Evolutionary conservation across 1,140 invertebrate species (phyloP).

Genomic region (Cyrtorhinus lividipennis): DNA sequence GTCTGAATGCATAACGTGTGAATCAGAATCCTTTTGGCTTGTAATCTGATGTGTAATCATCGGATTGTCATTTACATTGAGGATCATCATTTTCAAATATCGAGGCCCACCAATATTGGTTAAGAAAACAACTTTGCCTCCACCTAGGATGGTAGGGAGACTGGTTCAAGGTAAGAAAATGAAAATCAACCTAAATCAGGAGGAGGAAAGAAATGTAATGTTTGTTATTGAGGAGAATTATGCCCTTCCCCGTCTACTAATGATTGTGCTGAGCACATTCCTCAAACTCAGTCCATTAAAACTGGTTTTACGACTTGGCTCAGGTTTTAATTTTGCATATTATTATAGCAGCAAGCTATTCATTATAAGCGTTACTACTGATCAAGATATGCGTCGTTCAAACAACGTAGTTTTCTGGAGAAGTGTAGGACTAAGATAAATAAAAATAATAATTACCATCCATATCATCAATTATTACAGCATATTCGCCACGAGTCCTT

Average conservation of each 20-base stretch:
- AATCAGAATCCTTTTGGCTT: background rate
- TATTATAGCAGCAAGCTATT: background rate
- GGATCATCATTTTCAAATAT: background rate
- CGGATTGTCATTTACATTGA: background rate
- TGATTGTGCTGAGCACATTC: background rate
- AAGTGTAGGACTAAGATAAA: too few species aligned
- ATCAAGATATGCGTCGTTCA: slow-evolving; percentile 5
- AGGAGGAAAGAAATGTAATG: too few species aligned
- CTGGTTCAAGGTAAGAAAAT: background rate
- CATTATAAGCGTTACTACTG: background rate
- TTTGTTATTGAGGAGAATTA: too few species aligned
- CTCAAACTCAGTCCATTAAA: background rate
- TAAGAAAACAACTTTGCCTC: background rate
- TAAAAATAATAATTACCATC: too few species aligned
- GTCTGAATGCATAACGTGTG: background rate
- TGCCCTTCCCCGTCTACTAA: background rate
- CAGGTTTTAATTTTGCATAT: background rate
- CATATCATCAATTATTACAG: background rate
- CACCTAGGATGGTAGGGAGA: background rate
- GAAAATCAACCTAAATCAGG: too few species aligned
- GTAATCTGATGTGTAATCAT: background rate
- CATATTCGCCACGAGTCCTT: background rate
- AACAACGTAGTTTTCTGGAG: background rate
- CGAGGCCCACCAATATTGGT: too few species aligned
- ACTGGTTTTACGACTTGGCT: background rate